Evolutionary conservation across 2,888 invertebrate species (phyloP).

Genomic region (Netelia melanura): DNA sequence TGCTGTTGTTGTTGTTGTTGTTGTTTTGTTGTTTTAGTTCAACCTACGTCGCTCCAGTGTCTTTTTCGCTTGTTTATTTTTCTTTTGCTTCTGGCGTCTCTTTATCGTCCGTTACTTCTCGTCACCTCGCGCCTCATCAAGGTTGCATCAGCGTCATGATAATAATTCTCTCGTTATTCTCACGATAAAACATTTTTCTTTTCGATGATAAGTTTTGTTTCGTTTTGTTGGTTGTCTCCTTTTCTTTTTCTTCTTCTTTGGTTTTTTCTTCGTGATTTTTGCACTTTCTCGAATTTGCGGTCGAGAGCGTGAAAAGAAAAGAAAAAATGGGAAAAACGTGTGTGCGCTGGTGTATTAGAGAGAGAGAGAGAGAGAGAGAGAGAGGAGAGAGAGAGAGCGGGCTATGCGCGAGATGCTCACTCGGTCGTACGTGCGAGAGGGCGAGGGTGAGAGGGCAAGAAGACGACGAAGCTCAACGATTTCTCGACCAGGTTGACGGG

Average conservation of each 20-base stretch:
- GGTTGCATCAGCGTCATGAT: conserved; percentile 48
- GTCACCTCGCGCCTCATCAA: conserved; percentile 28
- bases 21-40: conserved; percentile 17
- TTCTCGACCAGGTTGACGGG: conserved; percentile 52
- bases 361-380: conserved; percentile 19
- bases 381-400: not conserved
- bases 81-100: too few relatives aligned
- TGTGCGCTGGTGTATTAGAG: not conserved
- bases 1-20: not conserved
- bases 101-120: not conserved
- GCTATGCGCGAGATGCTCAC: conserved; percentile 1
- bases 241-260: not conserved
- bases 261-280: conserved; percentile 9
- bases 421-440: conserved; percentile 6
- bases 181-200: conserved; percentile 55
- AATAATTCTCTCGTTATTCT: conserved; percentile 32
- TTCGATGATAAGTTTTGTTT: not conserved
- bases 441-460: conserved; percentile 26
- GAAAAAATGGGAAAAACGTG: not conserved
- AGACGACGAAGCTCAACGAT: conserved; percentile 62
- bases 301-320: too few relatives aligned
- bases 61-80: too few relatives aligned
- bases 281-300: not conserved
- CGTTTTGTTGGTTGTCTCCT: not conserved
- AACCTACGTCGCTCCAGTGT: too few relatives aligned